Evolutionary conservation across 1,140 invertebrate species (phyloP), one percentile per base, ranked within the genome.

Genomic region (Tetragonula clypearis): DNA sequence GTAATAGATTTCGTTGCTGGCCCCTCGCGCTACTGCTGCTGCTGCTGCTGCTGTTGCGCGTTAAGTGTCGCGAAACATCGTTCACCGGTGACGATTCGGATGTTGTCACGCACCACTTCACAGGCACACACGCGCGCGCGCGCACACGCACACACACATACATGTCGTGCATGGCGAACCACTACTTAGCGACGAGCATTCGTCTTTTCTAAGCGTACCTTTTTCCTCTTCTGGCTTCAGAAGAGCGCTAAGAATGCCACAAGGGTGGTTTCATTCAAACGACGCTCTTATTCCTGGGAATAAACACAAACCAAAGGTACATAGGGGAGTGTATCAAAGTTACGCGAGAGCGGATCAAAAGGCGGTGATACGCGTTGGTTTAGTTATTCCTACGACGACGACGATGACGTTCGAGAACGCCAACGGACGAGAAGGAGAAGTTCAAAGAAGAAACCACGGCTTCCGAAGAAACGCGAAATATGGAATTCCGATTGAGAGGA

Each of bases 1-100:
- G 82, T 79, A 88, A 85, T 88, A 86, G 82, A 86, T 88, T 79
- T 86, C 84, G 81, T 35, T 60, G 26, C 60, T 79, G 65, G 26
- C n/a, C 6, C 15, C 15, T 66, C 6, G 2, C 15, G 1, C 41
- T 49, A 8, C 41, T 8, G 41, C 41, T 41, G 41, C 35, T 41
- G 35, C 35, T 41, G 35, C 35, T 41, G 35, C 41, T 6, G 41
- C 6, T 8, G 2, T 12, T 4, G 71, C n/a, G 3, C 35, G 55
- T 68, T 58, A 66, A 81, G 60, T 69, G 71, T 55, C 53, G 23
- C 55, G 53, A 81, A 68, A 58, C 73, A 53, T 49, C 53, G 56
- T 81, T 74, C 79, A 30, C 71, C 0, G 23, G 56, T 49, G 56
- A 80, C 56, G 65, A 84, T 79, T 78, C 65, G 65, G 26, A 55